phyloP scores from a whole-genome alignment of 2,113 vertebrate species.

The Neolamprologus kungweensis region DNA sequence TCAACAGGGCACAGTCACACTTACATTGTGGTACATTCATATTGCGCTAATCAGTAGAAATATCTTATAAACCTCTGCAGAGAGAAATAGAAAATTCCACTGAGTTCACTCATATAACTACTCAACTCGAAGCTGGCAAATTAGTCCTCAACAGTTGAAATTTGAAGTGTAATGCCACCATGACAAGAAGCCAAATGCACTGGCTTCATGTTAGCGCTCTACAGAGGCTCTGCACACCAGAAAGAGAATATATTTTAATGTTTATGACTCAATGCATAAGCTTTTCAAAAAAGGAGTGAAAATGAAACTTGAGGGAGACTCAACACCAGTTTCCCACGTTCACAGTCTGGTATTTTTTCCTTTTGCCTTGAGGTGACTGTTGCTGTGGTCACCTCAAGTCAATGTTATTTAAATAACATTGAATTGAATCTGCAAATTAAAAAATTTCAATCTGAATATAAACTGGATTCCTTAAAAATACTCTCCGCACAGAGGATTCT shows the following conservation, averaged over 20 bases:
- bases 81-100: neutral
- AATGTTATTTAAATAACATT: neutral
- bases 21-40: neutral
- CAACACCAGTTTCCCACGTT: rapidly evolving
- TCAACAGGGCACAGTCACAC: neutral
- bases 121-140: neutral
- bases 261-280: neutral
- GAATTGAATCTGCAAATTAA: neutral
- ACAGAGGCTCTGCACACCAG: neutral
- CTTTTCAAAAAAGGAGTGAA: neutral
- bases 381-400: neutral
- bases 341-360: neutral
- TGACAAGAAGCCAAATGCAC: neutral
- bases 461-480: neutral
- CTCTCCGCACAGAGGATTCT: neutral
- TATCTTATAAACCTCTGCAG: neutral
- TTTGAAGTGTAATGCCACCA: neutral
- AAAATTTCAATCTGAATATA: neutral
- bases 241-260: neutral
- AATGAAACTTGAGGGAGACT: neutral
- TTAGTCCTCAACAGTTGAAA: neutral
- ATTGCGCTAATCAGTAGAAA: rapidly evolving
- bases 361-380: rapidly evolving
- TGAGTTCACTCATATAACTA: neutral
- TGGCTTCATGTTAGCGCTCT: neutral